A percentile compares a stretch with the other conserved stretches of the same genome.
These are phyloP conservation scores for Bicyclus anynana DNA, from an alignment of 1,140 invertebrate species.

Conservation along the genomic window DNA sequence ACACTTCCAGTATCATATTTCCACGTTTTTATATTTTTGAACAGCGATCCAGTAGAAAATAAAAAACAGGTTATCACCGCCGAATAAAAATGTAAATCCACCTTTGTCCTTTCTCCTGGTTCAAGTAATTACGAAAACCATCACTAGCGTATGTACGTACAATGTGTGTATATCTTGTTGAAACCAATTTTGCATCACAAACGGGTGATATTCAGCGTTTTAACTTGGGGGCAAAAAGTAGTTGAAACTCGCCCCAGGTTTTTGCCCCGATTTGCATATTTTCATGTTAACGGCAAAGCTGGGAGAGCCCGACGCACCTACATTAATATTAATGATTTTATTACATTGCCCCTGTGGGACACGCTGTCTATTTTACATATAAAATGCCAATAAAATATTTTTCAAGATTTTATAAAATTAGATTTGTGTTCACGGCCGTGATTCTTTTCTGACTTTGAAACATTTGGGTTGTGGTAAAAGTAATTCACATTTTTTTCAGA, in stretches of 20 bases:
- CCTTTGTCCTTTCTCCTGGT: constrained; percentile 34
- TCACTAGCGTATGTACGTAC: constrained; percentile 18
- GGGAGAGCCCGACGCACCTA: constrained; percentile 35
- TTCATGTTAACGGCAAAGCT: constrained; percentile 44
- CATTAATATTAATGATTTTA: constrained; percentile 63
- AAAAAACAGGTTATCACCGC: constrained; percentile 2
- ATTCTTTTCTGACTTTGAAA: no score
- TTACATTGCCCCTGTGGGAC: constrained; percentile 42
- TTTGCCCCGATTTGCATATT: constrained; percentile 56
- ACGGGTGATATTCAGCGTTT: constrained; percentile 36
- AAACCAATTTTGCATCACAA: constrained; percentile 62
- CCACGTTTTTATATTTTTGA: constrained; percentile 10
- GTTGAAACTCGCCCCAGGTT: constrained; percentile 39
- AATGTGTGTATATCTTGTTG: constrained; percentile 17
- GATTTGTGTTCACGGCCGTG: background rate
- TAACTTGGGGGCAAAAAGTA: constrained; percentile 48
- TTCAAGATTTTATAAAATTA: constrained; percentile 6
- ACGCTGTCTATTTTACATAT: constrained; percentile 33
- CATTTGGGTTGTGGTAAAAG: no score
- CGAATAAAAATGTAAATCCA: constrained; percentile 63
- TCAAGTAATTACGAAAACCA: constrained; percentile 49
- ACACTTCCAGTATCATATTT: background rate
- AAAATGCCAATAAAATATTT: constrained; percentile 34
- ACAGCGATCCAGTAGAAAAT: constrained; percentile 13
- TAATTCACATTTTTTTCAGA: no score